These are phyloP conservation scores for Xiphophorus couchianus DNA, from an alignment of 2,113 vertebrate species.

Conservation along the genomic window DNA sequence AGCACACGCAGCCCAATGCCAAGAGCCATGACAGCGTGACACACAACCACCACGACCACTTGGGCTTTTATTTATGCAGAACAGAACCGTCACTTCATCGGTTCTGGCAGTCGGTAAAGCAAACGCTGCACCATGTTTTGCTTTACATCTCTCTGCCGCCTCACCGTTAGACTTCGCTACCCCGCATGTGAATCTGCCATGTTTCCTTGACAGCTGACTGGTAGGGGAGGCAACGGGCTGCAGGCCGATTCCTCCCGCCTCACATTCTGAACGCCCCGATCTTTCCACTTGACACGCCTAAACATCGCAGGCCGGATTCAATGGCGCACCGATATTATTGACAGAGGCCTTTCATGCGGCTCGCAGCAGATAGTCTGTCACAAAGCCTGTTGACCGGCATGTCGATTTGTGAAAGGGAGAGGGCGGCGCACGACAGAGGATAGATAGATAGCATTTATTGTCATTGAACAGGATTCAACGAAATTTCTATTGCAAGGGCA, in stretches of 20 bases:
- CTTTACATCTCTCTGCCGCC: background rate
- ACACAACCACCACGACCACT: too few species aligned
- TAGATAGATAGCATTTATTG: too few species aligned
- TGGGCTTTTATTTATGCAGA: background rate
- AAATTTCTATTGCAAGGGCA: constrained; percentile 4
- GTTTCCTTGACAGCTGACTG: constrained; percentile 30
- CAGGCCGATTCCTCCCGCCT: constrained; percentile 43
- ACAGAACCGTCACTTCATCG: background rate
- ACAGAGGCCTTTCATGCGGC: constrained; percentile 67
- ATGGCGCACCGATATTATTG: constrained; percentile 61
- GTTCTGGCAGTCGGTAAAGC: background rate
- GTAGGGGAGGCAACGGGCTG: constrained; percentile 23
- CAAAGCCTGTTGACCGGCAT: constrained; percentile 63
- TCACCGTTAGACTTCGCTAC: constrained; percentile 18
- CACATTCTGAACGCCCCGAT: constrained; percentile 48
- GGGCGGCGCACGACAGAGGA: constrained; percentile 40
- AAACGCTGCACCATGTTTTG: background rate
- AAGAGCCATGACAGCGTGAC: background rate
- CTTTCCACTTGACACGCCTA: constrained; percentile 67
- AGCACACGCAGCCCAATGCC: background rate
- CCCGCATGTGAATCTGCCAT: constrained; percentile 21
- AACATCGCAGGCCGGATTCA: constrained; percentile 61
- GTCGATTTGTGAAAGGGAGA: constrained; percentile 62
- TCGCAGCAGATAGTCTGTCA: constrained; percentile 62
- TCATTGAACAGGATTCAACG: too few species aligned